A percentile compares a stretch with the other conserved stretches of the same genome.
These are phyloP conservation scores for Tipula lateralis DNA, from an alignment of 2,888 invertebrate genomes.

Conservation along the genomic window DNA sequence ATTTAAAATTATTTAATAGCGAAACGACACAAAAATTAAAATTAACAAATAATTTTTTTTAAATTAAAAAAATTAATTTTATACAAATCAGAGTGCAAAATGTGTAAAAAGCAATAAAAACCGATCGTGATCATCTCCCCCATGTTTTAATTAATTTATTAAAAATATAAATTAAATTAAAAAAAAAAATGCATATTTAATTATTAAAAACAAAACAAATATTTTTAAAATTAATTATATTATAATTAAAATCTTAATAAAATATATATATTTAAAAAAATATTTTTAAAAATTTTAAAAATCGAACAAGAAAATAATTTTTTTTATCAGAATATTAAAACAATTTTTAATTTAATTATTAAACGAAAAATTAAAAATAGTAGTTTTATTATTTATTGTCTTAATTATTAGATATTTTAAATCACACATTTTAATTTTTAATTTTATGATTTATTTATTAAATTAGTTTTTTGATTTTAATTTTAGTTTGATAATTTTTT, in stretches of 20 bases:
- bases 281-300: background rate
- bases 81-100: background rate
- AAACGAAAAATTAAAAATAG: background rate
- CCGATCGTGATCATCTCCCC: background rate
- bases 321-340: constrained; percentile 19
- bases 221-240: background rate
- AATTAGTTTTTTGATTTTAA: background rate
- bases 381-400: background rate
- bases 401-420: background rate
- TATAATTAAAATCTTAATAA: background rate
- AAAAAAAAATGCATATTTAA: background rate
- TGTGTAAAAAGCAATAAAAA: background rate
- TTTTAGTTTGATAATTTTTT: background rate
- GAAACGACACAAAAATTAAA: background rate
- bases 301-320: background rate
- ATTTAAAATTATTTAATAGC: background rate
- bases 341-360: background rate
- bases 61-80: background rate
- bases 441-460: background rate
- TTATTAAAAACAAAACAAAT: background rate
- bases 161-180: background rate
- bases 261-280: constrained; percentile 14
- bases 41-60: background rate
- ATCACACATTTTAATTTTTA: background rate
- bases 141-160: background rate